A percentile compares a stretch with the other conserved stretches of the same genome.
Conservation (phyloP, 1,140 invertebrate species). For the Meteorus sp. region DNA sequence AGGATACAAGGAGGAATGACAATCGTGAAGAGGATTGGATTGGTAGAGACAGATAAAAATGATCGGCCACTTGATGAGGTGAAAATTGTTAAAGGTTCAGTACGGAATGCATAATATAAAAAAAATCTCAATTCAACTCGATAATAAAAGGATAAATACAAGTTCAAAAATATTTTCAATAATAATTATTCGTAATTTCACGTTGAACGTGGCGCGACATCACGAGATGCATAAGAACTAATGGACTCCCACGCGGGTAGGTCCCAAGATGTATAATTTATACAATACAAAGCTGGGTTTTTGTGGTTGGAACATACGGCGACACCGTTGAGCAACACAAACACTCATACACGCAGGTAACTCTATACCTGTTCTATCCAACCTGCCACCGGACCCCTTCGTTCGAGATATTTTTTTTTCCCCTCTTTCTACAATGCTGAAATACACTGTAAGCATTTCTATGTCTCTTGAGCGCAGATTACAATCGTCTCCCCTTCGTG, state of each 20-base stretch:
- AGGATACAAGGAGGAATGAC: constrained; percentile 84
- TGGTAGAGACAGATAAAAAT: constrained; percentile 90
- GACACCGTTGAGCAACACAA: neutral
- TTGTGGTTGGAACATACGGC: no score
- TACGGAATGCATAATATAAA: constrained; percentile 46
- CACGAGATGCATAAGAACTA: no score
- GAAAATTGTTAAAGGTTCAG: constrained; percentile 75
- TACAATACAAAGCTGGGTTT: no score
- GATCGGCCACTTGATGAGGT: constrained; percentile 90
- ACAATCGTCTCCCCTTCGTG: neutral
- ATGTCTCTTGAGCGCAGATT: neutral
- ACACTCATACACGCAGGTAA: constrained; percentile 6
- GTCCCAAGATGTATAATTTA: no score
- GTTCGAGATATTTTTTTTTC: constrained; percentile 8
- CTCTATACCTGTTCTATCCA: constrained; percentile 23
- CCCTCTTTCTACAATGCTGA: neutral
- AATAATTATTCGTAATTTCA: no score
- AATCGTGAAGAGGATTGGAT: constrained; percentile 87
- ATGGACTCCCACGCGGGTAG: no score
- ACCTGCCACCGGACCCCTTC: constrained; percentile 13
- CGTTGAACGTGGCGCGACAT: no score
- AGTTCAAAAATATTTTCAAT: no score
- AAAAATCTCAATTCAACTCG: no score
- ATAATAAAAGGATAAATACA: no score
- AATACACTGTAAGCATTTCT: neutral